Conservation (phyloP, 2,888 invertebrate species). For the Cheilosia variabilis region DNA sequence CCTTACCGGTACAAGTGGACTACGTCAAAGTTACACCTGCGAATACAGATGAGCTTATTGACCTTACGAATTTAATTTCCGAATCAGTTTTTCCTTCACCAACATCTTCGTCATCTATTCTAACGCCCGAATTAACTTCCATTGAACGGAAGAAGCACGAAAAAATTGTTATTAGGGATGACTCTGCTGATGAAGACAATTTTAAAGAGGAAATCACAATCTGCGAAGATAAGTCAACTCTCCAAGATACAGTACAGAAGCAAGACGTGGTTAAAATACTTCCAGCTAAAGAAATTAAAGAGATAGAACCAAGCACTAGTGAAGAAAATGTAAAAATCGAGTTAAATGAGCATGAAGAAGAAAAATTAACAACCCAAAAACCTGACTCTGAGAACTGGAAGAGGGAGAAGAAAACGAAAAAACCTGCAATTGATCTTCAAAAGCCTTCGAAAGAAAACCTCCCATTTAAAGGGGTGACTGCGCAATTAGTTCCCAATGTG, state of each 20-base stretch:
- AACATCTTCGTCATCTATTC: conserved; percentile 33
- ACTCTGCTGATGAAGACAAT: background rate
- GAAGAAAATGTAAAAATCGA: background rate
- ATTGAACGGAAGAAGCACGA: background rate
- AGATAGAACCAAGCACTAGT: too few species aligned
- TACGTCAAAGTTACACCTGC: background rate
- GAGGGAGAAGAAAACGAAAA: conserved; percentile 22
- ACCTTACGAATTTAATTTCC: background rate
- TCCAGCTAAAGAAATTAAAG: too few species aligned
- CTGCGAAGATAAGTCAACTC: background rate
- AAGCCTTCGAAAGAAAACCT: background rate
- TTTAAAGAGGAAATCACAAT: background rate
- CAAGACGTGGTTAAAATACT: too few species aligned
- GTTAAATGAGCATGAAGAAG: background rate
- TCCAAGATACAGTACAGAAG: background rate
- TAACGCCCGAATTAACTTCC: background rate
- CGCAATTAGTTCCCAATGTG: conserved; percentile 30
- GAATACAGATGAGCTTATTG: background rate
- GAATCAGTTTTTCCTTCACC: background rate
- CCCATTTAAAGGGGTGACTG: background rate
- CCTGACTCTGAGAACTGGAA: conserved; percentile 11
- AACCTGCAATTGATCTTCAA: background rate
- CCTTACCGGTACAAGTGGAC: too few species aligned
- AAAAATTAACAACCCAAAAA: background rate
- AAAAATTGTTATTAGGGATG: background rate